Base-by-base conservation (phyloP, 1,140 invertebrate genomes). In the Paralvinella palmiformis region DNA sequence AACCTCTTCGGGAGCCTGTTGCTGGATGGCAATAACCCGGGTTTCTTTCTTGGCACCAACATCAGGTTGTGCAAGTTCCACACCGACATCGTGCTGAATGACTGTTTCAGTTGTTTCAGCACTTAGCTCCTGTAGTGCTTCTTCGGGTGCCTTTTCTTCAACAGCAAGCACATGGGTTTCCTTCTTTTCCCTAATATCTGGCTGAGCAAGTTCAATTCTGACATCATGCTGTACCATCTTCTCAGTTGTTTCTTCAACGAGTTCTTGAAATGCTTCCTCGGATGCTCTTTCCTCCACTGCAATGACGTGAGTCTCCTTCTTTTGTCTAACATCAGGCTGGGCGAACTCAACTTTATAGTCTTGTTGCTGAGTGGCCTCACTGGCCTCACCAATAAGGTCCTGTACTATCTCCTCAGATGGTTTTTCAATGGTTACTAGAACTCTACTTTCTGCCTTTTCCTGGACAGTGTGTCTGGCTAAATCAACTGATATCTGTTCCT, bases 171-270 rank as follows among this genome's bases (percentile, higher is more conserved):
- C 60, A 24, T 24, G 20, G 17, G 37, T 37, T 31, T 62, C 60
- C 17, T 20, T 20, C 27, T 62, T 62, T 15, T 29, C 29, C 50
- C 50, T 45, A 44, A 62, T 45, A 17, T 17, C 27, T 2, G 60
- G 60, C 32, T 62, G 37, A 10, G 33, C 36, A 5, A 63, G 62
- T 10, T 63, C 64, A 53, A 63, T 36, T 29, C n/a, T 63, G 27
- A 63, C 48, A 32, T 67, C 65, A 27, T 67, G 17, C 20, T 65
- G 32, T 32, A 62, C 24, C 17, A 56, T 45, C 29, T 37, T n/a
- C 22, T 68, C 59, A 24, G 57, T 29, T 22, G 29, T 53, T 15
- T 20, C 41, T 13, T 55, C 48, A 32, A 56, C 27, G 7, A 61
- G 33, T n/a, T 41, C 50, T 22, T 29, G 22, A 44, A 27, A 35